phyloP scores from a whole-genome alignment of 2,797 vertebrate genomes.

The Sciurus carolinensis region DNA sequence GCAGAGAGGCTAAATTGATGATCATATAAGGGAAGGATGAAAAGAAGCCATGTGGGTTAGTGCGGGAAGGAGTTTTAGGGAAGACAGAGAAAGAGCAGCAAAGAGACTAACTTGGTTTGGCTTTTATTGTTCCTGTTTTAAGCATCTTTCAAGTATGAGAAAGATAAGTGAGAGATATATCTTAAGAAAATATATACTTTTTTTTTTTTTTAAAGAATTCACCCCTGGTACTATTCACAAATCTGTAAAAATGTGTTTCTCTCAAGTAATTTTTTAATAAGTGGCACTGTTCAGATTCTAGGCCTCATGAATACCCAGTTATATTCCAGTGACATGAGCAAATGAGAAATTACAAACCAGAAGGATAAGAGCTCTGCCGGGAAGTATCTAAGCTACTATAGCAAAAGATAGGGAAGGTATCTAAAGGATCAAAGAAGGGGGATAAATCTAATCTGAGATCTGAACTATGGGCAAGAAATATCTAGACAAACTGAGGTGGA shows the following conservation, averaged over 20 bases:
- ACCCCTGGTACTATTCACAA: not conserved
- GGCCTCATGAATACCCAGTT: not conserved
- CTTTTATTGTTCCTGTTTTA: not conserved
- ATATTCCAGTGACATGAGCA: not conserved
- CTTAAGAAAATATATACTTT: not conserved
- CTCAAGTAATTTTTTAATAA: slow-evolving; percentile 25
- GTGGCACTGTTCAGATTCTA: not conserved
- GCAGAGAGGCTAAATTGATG: not conserved
- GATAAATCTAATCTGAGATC: not conserved
- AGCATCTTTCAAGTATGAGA: not conserved
- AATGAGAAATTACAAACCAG: not conserved
- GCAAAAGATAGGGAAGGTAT: not conserved
- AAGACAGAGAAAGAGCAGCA: not conserved
- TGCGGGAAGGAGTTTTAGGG: not conserved
- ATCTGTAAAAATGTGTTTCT: not conserved
- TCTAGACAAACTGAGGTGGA: not conserved
- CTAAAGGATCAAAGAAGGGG: not conserved
- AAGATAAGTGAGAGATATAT: not conserved
- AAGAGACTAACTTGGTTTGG: not conserved
- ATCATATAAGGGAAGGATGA: not conserved
- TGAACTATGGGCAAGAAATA: not conserved
- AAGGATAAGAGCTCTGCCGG: not conserved
- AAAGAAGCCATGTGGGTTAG: not conserved
- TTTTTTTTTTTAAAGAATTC: not conserved
- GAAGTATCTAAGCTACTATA: not conserved